Percentiles rank a stretch among this genome's conserved stretches.
These are phyloP conservation scores for Dryoscopus gambensis DNA, from an alignment of 2,113 vertebrate species.

Conservation along the genomic window DNA sequence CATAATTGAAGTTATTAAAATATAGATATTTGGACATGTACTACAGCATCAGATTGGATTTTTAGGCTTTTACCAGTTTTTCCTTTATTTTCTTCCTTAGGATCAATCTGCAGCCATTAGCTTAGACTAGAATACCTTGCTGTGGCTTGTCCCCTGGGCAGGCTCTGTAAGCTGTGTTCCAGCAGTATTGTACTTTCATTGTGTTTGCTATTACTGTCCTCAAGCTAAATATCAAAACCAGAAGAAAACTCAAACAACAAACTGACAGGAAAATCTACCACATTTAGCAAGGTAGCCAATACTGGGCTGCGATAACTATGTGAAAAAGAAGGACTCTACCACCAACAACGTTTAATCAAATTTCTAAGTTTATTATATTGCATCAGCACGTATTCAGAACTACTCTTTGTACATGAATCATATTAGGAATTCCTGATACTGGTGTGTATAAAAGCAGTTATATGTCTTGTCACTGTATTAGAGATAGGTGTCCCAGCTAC, in stretches of 20 bases:
- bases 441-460: neutral
- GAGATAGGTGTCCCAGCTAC: neutral
- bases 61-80: constrained; percentile 12
- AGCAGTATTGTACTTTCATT: neutral
- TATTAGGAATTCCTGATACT: neutral
- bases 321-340: neutral
- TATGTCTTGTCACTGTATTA: neutral
- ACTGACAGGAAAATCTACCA: neutral
- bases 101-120: neutral
- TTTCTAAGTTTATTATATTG: neutral
- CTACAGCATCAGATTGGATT: neutral
- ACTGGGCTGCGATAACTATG: neutral
- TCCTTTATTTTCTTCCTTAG: neutral
- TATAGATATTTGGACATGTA: neutral
- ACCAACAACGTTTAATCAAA: neutral
- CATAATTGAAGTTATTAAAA: neutral
- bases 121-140: neutral
- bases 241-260: neutral
- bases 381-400: neutral
- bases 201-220: neutral
- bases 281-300: neutral
- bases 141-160: neutral
- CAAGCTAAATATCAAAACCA: neutral
- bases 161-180: neutral
- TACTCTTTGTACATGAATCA: neutral